Base-by-base conservation (phyloP, 2,797 vertebrate genomes). In the Mycteria americana region DNA sequence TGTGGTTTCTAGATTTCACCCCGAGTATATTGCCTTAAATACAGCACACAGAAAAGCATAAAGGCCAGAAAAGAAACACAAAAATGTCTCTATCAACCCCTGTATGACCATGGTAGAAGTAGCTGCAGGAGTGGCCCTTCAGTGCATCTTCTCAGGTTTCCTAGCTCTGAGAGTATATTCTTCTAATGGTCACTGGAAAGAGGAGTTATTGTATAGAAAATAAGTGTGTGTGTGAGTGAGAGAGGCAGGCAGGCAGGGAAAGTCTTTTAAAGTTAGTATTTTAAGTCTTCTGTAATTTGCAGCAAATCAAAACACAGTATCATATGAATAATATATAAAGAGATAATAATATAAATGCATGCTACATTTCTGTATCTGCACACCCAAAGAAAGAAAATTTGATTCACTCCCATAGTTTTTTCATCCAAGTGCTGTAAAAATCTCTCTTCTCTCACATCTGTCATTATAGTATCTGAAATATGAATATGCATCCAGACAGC, bases 261-360 rank as follows among this genome's bases (percentile, higher is more conserved):
- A 39, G 13, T 7, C 79, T 89, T 76, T 75, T 57, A 10, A 81
- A 94, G 80, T 72, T 77, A 85, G 23, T 88, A 22, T 92, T 93
- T 89, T 46, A 92, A 70, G 35, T 78, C 39, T 74, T 85, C 64
- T 33, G 41, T 62, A 89, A 87, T 93, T 93, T 85, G 33, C 68
- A 75, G 64, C 53, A 85, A 93, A 96, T 88, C 78, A 93, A 96
- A 94, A 73, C 64, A 74, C 17, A 6, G 50, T 75, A 46, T 74
- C 4, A 4, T 53, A 62, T 91, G 75, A 92, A 79, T 89, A 89
- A 76, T 54, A 78, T 39, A 37, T 68, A 56, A 80, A 91, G 39
- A 75, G 23, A 46, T 69, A 81, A 60, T 83, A 59, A 45, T 83
- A 83, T 78, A 83, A 88, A 85, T 75, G 10, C 57, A 41, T 24